These are phyloP conservation scores for Lagenorhynchus albirostris DNA, from an alignment of 2,113 vertebrate species.

Conservation along the genomic window DNA sequence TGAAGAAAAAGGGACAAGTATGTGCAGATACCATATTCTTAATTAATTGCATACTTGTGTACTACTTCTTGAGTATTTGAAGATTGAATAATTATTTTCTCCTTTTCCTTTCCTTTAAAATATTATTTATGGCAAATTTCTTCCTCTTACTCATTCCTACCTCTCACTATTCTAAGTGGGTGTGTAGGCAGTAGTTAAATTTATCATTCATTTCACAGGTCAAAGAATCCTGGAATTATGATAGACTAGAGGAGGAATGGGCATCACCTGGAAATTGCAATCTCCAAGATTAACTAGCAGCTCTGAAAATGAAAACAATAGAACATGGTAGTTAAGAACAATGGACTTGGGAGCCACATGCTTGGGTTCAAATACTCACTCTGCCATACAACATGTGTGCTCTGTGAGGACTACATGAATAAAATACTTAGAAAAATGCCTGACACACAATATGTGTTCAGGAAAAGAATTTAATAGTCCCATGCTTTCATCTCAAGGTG, in stretches of 20 bases:
- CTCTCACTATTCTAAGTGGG: slow-evolving; percentile 57
- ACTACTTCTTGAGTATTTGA: neutral
- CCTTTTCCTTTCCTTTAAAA: slow-evolving; percentile 45
- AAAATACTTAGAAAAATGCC: neutral
- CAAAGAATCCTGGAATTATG: slow-evolving; percentile 25
- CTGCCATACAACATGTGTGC: neutral
- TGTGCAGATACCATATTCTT: neutral
- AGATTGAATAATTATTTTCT: slow-evolving; percentile 29
- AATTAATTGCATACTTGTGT: slow-evolving; percentile 13
- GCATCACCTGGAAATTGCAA: neutral
- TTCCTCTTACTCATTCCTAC: slow-evolving; percentile 45
- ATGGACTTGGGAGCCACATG: neutral
- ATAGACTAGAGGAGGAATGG: neutral
- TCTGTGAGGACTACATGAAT: neutral
- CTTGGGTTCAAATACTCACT: neutral
- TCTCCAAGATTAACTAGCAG: neutral
- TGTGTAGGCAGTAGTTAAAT: slow-evolving; percentile 56
- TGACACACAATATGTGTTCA: neutral
- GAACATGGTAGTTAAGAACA: neutral
- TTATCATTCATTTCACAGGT: slow-evolving; percentile 42
- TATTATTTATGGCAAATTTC: slow-evolving; percentile 50
- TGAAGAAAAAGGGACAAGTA: slow-evolving; percentile 3
- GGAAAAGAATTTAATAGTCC: neutral
- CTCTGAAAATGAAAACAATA: neutral
- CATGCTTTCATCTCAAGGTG: neutral